Base-by-base conservation (phyloP, 2,888 invertebrate genomes). In the Nemapogon koenigi region DNA sequence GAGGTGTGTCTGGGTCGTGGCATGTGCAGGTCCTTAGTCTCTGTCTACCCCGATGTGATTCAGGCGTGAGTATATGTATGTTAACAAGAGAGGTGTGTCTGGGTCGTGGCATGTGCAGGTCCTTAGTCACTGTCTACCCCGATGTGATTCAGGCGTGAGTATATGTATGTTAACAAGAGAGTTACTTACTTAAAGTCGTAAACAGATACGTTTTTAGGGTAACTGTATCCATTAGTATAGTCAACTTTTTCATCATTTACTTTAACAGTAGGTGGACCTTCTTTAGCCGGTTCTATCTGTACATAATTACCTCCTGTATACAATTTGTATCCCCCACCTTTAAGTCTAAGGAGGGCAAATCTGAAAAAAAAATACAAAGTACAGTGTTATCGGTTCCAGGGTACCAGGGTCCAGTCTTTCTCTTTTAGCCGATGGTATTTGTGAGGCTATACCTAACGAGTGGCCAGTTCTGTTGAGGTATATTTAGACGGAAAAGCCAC, bases 111-210 rank as follows among this genome's bases (percentile, higher is more conserved):
- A n/a, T n/a, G n/a, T n/a, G n/a, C n/a, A n/a, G n/a, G n/a, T n/a
- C n/a, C n/a, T n/a, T n/a, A n/a, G n/a, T n/a, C n/a, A n/a, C n/a
- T n/a, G n/a, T n/a, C n/a, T n/a, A n/a, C n/a, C n/a, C n/a, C n/a
- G n/a, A n/a, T 6, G 6, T 22, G 22, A 22, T 22, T 10, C 6
- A 22, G 10, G 10, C 6, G 22, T 22, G 6, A 7, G 6, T 6
- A 22, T 7, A 22, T 4, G 11, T 28, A 28, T 4, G n/a, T 28
- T 11, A n/a, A 28, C 28, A 28, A 13, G 7, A n/a, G 11, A 7
- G 6, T 28, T 28, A 41, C 56, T 51, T 41, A 72, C 72, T 66
- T 66, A 38, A 69, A 70, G 44, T 67, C 65, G 44, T 62, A 70
- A 30, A 58, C 59, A 22, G 55, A 59, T 30, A 53, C 55, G 27